Conservation (phyloP, 2,888 invertebrate species). For the Trichogramma evanescens region DNA sequence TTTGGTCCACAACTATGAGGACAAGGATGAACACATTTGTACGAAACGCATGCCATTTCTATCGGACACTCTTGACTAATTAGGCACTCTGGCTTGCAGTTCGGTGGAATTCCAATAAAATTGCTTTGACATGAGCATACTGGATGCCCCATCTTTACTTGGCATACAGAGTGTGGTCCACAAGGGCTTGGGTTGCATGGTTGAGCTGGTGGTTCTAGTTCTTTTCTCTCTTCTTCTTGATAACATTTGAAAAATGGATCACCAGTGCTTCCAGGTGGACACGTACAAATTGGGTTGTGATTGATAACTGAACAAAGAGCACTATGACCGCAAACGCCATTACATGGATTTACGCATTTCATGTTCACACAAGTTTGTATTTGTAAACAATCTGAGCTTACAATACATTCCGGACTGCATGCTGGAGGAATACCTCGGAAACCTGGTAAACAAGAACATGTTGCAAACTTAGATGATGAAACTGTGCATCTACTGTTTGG, state of each 20-base stretch:
- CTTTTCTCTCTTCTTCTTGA: slow-evolving; percentile 7
- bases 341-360: slow-evolving; percentile 77
- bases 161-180: slow-evolving; percentile 76
- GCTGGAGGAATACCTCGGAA: slow-evolving; percentile 73
- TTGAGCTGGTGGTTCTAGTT: slow-evolving; percentile 52
- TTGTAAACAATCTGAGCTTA: slow-evolving; percentile 74
- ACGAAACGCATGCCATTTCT: slow-evolving; percentile 71
- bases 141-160: slow-evolving; percentile 68
- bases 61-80: slow-evolving; percentile 74
- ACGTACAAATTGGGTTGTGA: slow-evolving; percentile 80
- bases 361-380: slow-evolving; percentile 72
- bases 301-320: slow-evolving; percentile 73
- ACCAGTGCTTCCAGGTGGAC: slow-evolving; percentile 66
- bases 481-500: slow-evolving; percentile 79
- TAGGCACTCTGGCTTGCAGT: slow-evolving; percentile 76
- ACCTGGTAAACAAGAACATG: slow-evolving; percentile 58
- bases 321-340: slow-evolving; percentile 70
- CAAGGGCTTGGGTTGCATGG: slow-evolving; percentile 55
- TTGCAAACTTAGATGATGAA: slow-evolving; percentile 29
- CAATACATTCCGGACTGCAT: slow-evolving; percentile 78
- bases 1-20: slow-evolving; percentile 69
- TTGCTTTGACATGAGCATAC: slow-evolving; percentile 75
- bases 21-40: slow-evolving; percentile 79
- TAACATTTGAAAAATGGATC: slow-evolving; percentile 72
- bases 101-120: slow-evolving; percentile 74